Conservation (phyloP, 2,113 vertebrate species). For the Paralichthys olivaceus region DNA sequence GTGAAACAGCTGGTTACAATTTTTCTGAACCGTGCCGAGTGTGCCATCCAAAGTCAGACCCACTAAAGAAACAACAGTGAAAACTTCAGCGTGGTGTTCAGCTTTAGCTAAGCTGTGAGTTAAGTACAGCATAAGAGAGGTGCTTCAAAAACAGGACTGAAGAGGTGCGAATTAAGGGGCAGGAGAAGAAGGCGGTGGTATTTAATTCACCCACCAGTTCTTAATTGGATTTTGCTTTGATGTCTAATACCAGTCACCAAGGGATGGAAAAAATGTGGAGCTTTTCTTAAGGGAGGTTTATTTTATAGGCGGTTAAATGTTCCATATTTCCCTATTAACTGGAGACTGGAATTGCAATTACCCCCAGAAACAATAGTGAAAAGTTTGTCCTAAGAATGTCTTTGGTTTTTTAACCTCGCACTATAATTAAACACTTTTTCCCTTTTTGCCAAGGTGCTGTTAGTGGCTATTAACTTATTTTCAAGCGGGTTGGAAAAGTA, state of each 20-base stretch:
- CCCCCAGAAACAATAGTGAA: slow-evolving; percentile 43
- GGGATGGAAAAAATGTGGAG: slow-evolving; percentile 53
- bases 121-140: background rate
- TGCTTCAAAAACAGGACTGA: slow-evolving; percentile 54
- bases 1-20: background rate
- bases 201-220: slow-evolving; percentile 72
- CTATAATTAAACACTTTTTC: slow-evolving; percentile 4
- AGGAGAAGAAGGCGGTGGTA: slow-evolving; percentile 43
- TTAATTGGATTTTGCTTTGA: slow-evolving; percentile 83
- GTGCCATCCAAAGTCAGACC: slow-evolving; percentile 35
- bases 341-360: slow-evolving; percentile 47
- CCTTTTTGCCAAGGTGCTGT: background rate
- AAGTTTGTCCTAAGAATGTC: slow-evolving; percentile 27
- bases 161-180: slow-evolving; percentile 51
- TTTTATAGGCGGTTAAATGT: slow-evolving; percentile 62
- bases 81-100: slow-evolving; percentile 42
- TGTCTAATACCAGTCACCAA: slow-evolving; percentile 66
- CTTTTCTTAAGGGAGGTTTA: slow-evolving; percentile 71
- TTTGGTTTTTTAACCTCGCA: slow-evolving; percentile 35
- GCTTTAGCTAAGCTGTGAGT: slow-evolving; percentile 11
- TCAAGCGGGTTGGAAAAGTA: slow-evolving; percentile 18
- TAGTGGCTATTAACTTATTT: slow-evolving; percentile 24
- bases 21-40: background rate
- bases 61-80: slow-evolving; percentile 11
- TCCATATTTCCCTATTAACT: slow-evolving; percentile 61